These are phyloP conservation scores for Anadara kagoshimensis DNA, from an alignment of 1,140 invertebrate genomes.

Conservation along the genomic window DNA sequence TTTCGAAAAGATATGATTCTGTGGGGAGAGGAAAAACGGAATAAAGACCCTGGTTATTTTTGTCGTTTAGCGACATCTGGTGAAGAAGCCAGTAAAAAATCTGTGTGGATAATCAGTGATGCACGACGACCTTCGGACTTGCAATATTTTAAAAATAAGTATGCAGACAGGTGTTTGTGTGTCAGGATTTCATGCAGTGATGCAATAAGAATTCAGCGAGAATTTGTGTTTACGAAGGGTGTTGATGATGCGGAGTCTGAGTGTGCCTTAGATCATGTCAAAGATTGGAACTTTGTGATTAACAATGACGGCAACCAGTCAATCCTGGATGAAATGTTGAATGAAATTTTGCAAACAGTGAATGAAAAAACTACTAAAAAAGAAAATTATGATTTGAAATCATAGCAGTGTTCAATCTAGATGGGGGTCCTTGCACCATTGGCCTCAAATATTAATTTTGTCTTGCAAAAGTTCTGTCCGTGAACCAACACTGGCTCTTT, in stretches of 20 bases:
- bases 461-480: too few species aligned
- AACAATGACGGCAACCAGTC: constrained; percentile 69
- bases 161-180: constrained; percentile 76
- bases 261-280: constrained; percentile 76
- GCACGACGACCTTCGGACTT: constrained; percentile 90
- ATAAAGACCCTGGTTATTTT: constrained; percentile 89
- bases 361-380: too few species aligned
- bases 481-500: too few species aligned
- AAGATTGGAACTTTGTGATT: constrained; percentile 75
- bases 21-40: constrained; percentile 91
- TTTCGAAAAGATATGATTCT: constrained; percentile 91
- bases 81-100: constrained; percentile 45
- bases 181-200: constrained; percentile 83
- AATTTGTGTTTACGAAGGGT: constrained; percentile 82
- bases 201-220: constrained; percentile 80
- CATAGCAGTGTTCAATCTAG: too few species aligned
- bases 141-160: constrained; percentile 86
- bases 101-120: constrained; percentile 91
- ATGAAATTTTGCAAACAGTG: too few species aligned
- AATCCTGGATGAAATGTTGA: too few species aligned
- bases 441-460: too few species aligned
- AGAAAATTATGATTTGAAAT: too few species aligned
- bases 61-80: constrained; percentile 78
- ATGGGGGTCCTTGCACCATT: too few species aligned
- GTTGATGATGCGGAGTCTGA: constrained; percentile 79